Conservation (phyloP, 1,140 invertebrate species). For the Megathymus violae region DNA sequence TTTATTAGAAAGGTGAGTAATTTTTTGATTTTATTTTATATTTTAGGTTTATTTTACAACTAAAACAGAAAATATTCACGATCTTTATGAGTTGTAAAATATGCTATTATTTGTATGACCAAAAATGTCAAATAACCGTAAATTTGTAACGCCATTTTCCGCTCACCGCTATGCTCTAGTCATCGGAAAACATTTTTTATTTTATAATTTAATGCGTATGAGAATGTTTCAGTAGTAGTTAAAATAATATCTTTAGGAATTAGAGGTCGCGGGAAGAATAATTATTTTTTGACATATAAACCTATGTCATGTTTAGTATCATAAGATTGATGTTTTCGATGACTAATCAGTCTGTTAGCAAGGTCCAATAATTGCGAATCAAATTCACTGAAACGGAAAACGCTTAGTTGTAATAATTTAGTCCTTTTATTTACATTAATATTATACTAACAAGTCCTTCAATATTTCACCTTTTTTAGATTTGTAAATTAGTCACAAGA, state of each 20-base stretch:
- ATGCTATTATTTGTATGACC: background rate
- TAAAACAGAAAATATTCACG: slow-evolving; percentile 10
- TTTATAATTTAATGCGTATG: slow-evolving; percentile 39
- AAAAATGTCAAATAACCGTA: slow-evolving; percentile 47
- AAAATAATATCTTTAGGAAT: slow-evolving; percentile 2
- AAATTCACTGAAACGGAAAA: slow-evolving; percentile 52
- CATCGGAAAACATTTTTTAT: slow-evolving; percentile 57
- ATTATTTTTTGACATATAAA: background rate
- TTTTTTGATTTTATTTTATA: slow-evolving; percentile 47
- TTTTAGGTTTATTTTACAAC: slow-evolving; percentile 18
- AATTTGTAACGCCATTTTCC: slow-evolving; percentile 77
- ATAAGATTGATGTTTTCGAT: slow-evolving; percentile 58
- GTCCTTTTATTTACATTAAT: background rate
- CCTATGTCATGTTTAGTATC: slow-evolving; percentile 16
- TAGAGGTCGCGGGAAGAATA: background rate
- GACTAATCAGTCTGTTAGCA: slow-evolving; percentile 69
- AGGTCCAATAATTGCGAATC: slow-evolving; percentile 68
- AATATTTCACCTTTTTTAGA: too few relatives aligned
- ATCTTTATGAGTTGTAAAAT: background rate
- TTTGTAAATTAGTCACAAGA: too few relatives aligned
- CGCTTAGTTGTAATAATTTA: slow-evolving; percentile 35
- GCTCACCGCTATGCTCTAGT: slow-evolving; percentile 46
- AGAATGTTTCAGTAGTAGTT: slow-evolving; percentile 14
- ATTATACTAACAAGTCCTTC: background rate
- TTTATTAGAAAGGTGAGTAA: slow-evolving; percentile 74